Base-by-base conservation (phyloP, 2,113 vertebrate species). In the Brachyistius frenatus region DNA sequence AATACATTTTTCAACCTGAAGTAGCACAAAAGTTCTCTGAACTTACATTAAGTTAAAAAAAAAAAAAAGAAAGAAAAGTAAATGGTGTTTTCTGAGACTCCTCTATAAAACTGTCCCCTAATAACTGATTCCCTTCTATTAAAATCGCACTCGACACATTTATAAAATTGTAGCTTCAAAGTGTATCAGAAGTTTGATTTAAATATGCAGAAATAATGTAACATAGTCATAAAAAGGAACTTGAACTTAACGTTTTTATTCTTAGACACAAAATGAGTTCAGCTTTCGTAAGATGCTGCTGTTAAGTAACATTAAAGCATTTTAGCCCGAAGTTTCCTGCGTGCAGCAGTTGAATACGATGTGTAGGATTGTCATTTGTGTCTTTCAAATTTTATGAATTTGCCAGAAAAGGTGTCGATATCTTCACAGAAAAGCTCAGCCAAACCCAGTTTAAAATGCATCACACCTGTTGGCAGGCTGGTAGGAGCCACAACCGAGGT, bases 381-480 rank as follows among this genome's bases (percentile, higher is more conserved):
- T 50, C 50, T 71, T 47, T 9, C 36, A 44, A 64, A 73, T 73
- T 13, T 72, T 7, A 54, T 69, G 3, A 69, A 62, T 60, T 57
- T 62, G 10, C 33, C 32, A 2, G 2, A 65, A 76, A 78, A 72
- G 61, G 36, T 37, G 32, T 5, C 15, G 2, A 36, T 66, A 33
- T 71, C 44, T 65, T 37, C n/a, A 31, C 13, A 76, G 39, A 53
- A 67, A 78, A 55, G 2, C 33, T 11, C 16, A 4, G n/a, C 47
- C 53, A 46, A 72, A 62, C 73, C 53, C 16, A 67, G 66, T 69
- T 83, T 6, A 57, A 74, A 80, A 56, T 72, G 70, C 63, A 69
- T 78, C 57, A 41, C 95, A 99, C 98, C 98, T 99, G 96, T 98
- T 99, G 66, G 96, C 96, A 54, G 96, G 97, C 70, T 99, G 97